Conservation (phyloP, 1,140 invertebrate species). For the Drosophila simulans region DNA sequence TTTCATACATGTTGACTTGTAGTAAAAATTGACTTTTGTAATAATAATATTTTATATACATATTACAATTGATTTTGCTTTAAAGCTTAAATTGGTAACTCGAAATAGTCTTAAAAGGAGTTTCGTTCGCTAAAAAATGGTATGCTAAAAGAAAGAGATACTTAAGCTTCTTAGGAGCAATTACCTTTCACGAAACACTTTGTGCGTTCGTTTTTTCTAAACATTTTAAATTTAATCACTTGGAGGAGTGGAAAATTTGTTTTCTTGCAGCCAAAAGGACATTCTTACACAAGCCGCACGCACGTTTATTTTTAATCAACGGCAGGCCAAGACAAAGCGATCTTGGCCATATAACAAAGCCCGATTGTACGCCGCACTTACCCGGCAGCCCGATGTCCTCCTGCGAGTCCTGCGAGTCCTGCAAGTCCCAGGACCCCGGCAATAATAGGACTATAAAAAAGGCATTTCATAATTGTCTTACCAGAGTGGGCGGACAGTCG, state of each 20-base stretch:
- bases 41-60: too few species aligned
- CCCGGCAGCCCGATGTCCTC: slow-evolving; percentile 1
- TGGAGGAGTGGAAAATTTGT: slow-evolving; percentile 3
- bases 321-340: slow-evolving; percentile 40
- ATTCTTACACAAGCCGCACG: slow-evolving; percentile 18
- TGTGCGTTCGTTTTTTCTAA: not conserved
- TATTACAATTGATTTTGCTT: too few species aligned
- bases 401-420: not conserved
- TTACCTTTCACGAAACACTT: slow-evolving; percentile 9
- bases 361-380: slow-evolving; percentile 16
- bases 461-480: slow-evolving; percentile 79
- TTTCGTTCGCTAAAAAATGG: not conserved
- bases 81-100: too few species aligned
- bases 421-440: slow-evolving; percentile 9
- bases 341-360: slow-evolving; percentile 56
- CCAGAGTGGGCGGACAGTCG: slow-evolving; percentile 25
- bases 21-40: too few species aligned
- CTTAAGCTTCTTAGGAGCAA: slow-evolving; percentile 10
- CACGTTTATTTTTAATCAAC: slow-evolving; percentile 47
- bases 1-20: too few species aligned
- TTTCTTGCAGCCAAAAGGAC: slow-evolving; percentile 11
- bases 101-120: not conserved
- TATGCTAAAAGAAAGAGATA: not conserved
- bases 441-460: slow-evolving; percentile 80
- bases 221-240: slow-evolving; percentile 11